Base-by-base conservation (phyloP, 2,113 vertebrate genomes). In the Macquaria australasica region DNA sequence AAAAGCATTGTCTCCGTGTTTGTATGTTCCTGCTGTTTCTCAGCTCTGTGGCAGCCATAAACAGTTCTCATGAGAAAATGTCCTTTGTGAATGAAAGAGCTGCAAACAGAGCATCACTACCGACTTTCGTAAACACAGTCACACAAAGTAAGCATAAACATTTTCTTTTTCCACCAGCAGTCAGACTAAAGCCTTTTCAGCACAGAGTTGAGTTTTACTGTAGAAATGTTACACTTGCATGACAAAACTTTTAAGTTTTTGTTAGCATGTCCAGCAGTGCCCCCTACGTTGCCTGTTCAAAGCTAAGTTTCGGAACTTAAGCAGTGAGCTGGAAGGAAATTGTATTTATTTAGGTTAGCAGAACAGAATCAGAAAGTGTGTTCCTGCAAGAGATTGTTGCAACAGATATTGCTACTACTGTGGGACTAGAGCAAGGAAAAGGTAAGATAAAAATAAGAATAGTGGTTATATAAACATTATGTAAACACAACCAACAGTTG, bases 1-100 rank as follows among this genome's bases (percentile, higher is more conserved):
- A 89, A 86, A 81, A 79, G 83, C 73, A 45, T 43, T 51, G 28
- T 76, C 25, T 73, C 12, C 18, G 68, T 71, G 34, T 82, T 4
- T 69, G 71, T 77, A 81, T 81, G 77, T 58, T 62, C 68, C 79
- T 77, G 85, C 87, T 87, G 90, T 72, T 80, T 73, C 74, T 51
- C 11, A 12, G 48, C 70, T 79, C 25, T 37, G 43, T 53, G 31
- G 37, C 59, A 20, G 71, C 67, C 72, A 37, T 89, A 91, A 90
- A 90, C 18, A n/a, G 62, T 78, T 92, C 82, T 79, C 77, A 56
- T 80, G 59, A 81, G 83, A 51, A 79, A 83, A 75, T 18, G 50
- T 51, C 43, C 14, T 34, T 34, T 9, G 68, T 83, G 76, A 81
- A 81, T 58, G 79, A 72, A 80, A 68, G 72, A 3, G 50, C 6